A percentile compares a stretch with the other conserved stretches of the same genome.
Conservation (phyloP, 2,113 vertebrate genomes). For the Gobio gobio region DNA sequence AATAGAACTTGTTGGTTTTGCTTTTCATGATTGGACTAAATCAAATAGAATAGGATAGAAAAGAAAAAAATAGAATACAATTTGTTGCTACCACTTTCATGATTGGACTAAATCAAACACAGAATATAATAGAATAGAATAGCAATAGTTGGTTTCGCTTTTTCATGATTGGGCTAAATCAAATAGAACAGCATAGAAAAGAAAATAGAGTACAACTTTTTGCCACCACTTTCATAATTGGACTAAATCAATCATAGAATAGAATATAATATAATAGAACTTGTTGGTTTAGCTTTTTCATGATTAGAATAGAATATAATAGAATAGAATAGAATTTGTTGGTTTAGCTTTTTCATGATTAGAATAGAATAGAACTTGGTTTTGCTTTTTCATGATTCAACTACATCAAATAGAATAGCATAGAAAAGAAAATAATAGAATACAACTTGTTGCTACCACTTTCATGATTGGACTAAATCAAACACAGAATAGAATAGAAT, state of each 20-base stretch:
- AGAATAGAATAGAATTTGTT: neutral
- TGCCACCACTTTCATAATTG: neutral
- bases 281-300: neutral
- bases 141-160: no score
- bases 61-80: neutral
- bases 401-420: neutral
- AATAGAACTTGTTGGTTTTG: neutral
- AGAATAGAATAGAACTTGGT: neutral
- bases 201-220: neutral
- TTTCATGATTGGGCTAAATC: no score
- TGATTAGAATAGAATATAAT: neutral
- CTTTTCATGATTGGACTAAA: neutral
- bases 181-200: neutral
- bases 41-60: neutral
- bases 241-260: neutral
- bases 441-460: neutral
- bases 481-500: no score
- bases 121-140: no score
- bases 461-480: no score
- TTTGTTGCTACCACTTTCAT: neutral
- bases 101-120: neutral
- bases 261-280: neutral
- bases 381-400: neutral
- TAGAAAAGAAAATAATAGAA: neutral
- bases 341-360: neutral